Percentiles rank a stretch among this genome's conserved stretches.
phyloP scores from a whole-genome alignment of 2,888 invertebrate species.

The Tetragonula carbonaria region DNA sequence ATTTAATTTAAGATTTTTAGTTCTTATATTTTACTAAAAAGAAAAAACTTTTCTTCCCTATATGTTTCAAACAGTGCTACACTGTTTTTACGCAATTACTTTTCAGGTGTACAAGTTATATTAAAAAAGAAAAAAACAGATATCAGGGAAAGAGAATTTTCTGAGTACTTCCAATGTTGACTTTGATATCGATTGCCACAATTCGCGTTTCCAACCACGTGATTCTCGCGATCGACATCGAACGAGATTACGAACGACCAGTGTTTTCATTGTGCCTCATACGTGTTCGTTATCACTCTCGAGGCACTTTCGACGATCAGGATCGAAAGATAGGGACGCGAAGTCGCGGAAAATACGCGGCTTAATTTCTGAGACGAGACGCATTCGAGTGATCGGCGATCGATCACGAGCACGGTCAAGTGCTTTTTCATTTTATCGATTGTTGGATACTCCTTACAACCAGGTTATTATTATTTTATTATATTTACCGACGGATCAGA shows the following conservation, averaged over 20 bases:
- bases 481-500: not conserved
- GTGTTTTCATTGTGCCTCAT: not conserved
- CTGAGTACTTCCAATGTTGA: not conserved
- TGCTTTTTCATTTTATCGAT: constrained; percentile 1
- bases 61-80: too few species aligned
- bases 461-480: not conserved
- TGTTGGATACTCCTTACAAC: not conserved
- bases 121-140: not conserved
- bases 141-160: not conserved
- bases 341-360: constrained; percentile 23
- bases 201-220: not conserved
- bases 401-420: not conserved
- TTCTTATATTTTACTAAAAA: too few species aligned
- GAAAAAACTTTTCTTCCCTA: too few species aligned
- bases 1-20: too few species aligned
- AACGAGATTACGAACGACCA: not conserved
- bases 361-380: constrained; percentile 18
- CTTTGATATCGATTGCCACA: not conserved
- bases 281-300: constrained; percentile 8
- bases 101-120: too few species aligned
- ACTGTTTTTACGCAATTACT: too few species aligned
- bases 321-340: constrained; percentile 1
- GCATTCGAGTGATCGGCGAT: not conserved
- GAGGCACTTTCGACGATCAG: not conserved
- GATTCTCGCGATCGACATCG: not conserved